Evolutionary conservation across 2,888 invertebrate species (phyloP), one percentile per base, ranked within the genome.

Genomic region (Hydropsyche betteni): DNA sequence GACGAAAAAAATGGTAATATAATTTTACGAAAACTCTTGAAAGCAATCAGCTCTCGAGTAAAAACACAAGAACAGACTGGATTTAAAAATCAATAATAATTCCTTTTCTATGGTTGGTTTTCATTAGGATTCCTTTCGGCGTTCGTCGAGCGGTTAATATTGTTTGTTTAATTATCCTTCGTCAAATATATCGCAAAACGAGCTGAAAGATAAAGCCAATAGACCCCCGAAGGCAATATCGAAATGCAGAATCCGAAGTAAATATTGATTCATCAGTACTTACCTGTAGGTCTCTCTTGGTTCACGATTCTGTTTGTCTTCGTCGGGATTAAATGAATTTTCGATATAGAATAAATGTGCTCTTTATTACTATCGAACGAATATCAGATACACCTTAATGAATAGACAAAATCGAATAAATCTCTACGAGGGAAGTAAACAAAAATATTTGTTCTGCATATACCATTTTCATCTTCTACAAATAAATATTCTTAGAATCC

Each of bases 131-230:
- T 55, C 34, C 68, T 55, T n/a, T 55, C 34, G 38, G 64, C 24
- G 68, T 74, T 68, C 52, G 34, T 16, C 69, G 68, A 68, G 52
- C 64, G 68, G 76, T 76, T 74, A 55, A 64, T 55, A 51, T 52
- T 76, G 76, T 76, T 76, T 74, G 58, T 68, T 74, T 74, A 74
- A 74, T 76, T 76, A 76, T 64, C 70, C 70, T 24, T 16, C 38
- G 44, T 61, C 34, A n/a, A 64, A 36, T 24, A 64, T 36, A 55
- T 55, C 55, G 55, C 36, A 12, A 16, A 58, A 8, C 10, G 44
- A 58, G 58, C 24, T 8, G 58, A 58, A 70, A 33, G 44, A 14
- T 10, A 69, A 53, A 44, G 44, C 44, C 44, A 38, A 44, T 7
- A 70, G 52, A 53, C 12, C 16, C 52, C 52, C 24, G 55, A 44